Conservation (phyloP, 2,888 invertebrate genomes). For the Erpobdella octoculata region DNA sequence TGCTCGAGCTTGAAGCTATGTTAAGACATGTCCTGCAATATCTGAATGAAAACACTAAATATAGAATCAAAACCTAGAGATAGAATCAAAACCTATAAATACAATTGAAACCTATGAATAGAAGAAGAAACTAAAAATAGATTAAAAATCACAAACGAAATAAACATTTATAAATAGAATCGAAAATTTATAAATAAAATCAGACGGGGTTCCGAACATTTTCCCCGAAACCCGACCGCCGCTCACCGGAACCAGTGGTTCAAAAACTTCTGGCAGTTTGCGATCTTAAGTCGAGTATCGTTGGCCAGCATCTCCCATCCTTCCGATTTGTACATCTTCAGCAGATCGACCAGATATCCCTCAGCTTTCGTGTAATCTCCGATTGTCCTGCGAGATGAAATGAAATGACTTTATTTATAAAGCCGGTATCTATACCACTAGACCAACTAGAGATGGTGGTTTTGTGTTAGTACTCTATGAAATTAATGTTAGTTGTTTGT, state of each 20-base stretch:
- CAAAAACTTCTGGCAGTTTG: conserved; percentile 74
- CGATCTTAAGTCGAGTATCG: conserved; percentile 69
- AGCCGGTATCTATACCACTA: too few species aligned
- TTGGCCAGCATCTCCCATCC: conserved; percentile 73
- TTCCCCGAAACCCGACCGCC: too few species aligned
- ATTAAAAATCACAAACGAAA: too few species aligned
- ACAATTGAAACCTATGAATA: too few species aligned
- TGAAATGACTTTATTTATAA: background rate
- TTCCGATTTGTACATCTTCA: conserved; percentile 77
- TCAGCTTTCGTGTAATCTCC: conserved; percentile 72
- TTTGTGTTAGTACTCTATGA: too few species aligned
- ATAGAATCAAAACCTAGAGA: too few species aligned
- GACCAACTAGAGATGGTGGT: too few species aligned
- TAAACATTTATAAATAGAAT: too few species aligned
- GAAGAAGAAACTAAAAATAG: too few species aligned
- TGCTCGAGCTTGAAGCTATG: conserved; percentile 67
- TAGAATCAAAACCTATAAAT: too few species aligned
- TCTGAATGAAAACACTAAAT: conserved; percentile 50
- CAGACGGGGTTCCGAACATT: too few species aligned
- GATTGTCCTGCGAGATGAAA: conserved; percentile 44
- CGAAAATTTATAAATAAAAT: background rate
- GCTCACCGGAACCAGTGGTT: conserved; percentile 68
- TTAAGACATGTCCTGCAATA: conserved; percentile 71
- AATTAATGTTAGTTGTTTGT: too few species aligned
- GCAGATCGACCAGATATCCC: conserved; percentile 75